Evolutionary conservation across 30 jellyfish, hydroid and myxozoan species (phyloP).

Genomic region (Cassiopea andromeda): DNA sequence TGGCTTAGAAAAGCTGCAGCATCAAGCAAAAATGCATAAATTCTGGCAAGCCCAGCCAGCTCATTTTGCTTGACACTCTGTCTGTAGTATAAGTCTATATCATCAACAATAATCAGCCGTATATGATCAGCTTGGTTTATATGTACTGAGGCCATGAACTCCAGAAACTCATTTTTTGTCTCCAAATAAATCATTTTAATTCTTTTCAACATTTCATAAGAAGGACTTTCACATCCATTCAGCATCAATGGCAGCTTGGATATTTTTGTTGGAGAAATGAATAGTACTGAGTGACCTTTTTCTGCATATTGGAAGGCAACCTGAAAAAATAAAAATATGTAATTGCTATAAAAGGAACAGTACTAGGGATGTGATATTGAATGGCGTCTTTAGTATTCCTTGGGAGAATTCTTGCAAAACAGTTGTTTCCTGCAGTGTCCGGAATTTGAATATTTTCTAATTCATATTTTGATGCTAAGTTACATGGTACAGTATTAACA

Average conservation of each 20-base stretch:
- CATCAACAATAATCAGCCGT: conserved; percentile 36
- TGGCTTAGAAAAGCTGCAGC: conserved; percentile 29
- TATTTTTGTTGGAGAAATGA: conserved; percentile 46
- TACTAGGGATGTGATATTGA: background rate
- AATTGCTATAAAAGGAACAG: background rate
- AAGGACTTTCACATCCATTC: conserved; percentile 17
- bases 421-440: too few species aligned
- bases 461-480: too few species aligned
- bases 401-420: too few species aligned
- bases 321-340: background rate
- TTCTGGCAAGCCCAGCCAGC: conserved; percentile 36
- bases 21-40: conserved; percentile 41
- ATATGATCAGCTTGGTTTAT: conserved; percentile 11
- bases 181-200: conserved; percentile 34
- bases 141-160: conserved; percentile 66
- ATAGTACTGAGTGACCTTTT: conserved; percentile 23
- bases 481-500: too few species aligned
- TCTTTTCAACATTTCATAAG: conserved; percentile 17
- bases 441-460: too few species aligned
- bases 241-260: conserved; percentile 28
- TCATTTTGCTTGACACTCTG: conserved; percentile 30
- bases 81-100: conserved; percentile 29
- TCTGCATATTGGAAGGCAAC: conserved; percentile 38
- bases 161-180: conserved; percentile 33
- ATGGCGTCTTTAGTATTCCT: too few species aligned